A percentile compares a stretch with the other conserved stretches of the same genome.
phyloP scores from a whole-genome alignment of 2,113 vertebrate species.

The Halcyon senegalensis region DNA sequence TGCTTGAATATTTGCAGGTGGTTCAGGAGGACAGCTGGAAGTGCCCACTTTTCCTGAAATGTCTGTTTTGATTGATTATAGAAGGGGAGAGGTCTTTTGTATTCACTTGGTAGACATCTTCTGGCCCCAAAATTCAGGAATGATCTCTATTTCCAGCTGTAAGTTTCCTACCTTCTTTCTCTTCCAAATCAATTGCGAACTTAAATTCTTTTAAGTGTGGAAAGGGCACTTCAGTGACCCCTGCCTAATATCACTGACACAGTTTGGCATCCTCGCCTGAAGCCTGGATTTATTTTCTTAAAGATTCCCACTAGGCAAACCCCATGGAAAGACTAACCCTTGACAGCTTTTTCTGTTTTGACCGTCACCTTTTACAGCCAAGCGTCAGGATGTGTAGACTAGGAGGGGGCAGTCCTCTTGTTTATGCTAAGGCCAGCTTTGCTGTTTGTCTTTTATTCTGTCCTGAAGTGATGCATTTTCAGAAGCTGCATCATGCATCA shows the following conservation, averaged over 20 bases:
- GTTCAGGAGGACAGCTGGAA: neutral
- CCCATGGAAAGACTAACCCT: constrained; percentile 31
- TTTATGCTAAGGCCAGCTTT: neutral
- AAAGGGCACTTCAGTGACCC: neutral
- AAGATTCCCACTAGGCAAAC: neutral
- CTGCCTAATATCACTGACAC: neutral
- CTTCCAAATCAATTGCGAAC: neutral
- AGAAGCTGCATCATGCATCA: neutral
- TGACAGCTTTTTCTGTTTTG: constrained; percentile 17
- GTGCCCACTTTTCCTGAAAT: neutral
- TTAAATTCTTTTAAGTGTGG: neutral
- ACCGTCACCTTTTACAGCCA: neutral
- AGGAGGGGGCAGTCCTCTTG: neutral
- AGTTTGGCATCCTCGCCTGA: neutral
- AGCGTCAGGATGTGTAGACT: neutral
- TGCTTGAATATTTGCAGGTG: neutral
- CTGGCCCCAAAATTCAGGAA: neutral
- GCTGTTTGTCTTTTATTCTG: neutral
- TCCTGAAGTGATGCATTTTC: neutral
- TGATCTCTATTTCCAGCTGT: neutral
- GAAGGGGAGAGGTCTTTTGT: neutral
- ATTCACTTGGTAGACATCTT: neutral
- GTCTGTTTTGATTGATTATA: neutral
- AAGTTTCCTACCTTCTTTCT: neutral
- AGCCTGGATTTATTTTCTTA: constrained; percentile 21